These are phyloP conservation scores for Pasiphila rectangulata DNA, from an alignment of 2,888 invertebrate species.

Conservation along the genomic window DNA sequence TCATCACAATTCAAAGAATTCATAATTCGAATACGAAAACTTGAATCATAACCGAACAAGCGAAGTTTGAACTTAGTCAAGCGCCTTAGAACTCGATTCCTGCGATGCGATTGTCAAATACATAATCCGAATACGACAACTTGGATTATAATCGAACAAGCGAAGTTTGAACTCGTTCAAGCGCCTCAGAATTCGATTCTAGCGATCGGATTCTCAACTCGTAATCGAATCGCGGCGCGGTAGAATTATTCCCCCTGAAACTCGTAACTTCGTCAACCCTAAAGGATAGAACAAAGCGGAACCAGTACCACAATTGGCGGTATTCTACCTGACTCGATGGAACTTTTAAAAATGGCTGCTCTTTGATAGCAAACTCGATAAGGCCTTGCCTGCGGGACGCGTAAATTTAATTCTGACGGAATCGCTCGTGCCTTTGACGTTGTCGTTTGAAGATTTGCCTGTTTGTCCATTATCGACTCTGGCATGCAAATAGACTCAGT, in stretches of 20 bases:
- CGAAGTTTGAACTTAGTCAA: constrained; percentile 54
- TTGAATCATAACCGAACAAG: constrained; percentile 53
- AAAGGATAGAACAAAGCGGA: constrained; percentile 76
- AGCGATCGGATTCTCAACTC: constrained; percentile 70
- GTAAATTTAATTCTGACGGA: constrained; percentile 75
- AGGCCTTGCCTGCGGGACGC: constrained; percentile 74
- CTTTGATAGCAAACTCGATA: constrained; percentile 77
- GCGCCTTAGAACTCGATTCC: constrained; percentile 62
- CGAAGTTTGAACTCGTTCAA: constrained; percentile 54
- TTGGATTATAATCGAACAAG: constrained; percentile 53
- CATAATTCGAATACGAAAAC: constrained; percentile 12
- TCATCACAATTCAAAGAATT: constrained; percentile 3
- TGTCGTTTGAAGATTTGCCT: constrained; percentile 60
- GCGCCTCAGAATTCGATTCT: constrained; percentile 62
- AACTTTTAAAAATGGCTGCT: constrained; percentile 78
- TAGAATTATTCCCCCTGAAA: constrained; percentile 75
- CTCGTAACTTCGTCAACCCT: constrained; percentile 77
- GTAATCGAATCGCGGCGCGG: constrained; percentile 72
- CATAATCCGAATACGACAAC: constrained; percentile 67
- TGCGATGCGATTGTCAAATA: constrained; percentile 70
- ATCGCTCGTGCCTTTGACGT: constrained; percentile 77
- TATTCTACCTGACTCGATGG: constrained; percentile 67
- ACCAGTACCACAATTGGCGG: constrained; percentile 68
- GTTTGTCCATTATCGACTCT: constrained; percentile 42
- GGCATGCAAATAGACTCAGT: constrained; percentile 19